Conservation (phyloP, 2,797 vertebrate species). For the Spondyliosoma cantharus region DNA sequence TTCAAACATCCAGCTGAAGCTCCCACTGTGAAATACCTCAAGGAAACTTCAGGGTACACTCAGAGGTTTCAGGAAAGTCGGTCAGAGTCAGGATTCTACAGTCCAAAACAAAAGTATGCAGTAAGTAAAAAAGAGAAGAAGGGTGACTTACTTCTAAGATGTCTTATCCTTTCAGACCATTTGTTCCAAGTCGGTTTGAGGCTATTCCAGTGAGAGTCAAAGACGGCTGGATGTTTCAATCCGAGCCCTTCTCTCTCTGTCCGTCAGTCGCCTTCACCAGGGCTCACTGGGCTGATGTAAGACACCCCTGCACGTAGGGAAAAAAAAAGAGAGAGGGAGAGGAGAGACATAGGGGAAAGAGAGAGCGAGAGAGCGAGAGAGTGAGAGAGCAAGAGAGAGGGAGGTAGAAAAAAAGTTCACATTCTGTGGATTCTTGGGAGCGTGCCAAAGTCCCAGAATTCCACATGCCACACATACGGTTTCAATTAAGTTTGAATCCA, state of each 20-base stretch:
- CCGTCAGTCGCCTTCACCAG: conserved; percentile 65
- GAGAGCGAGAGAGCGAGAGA: conserved; percentile 25
- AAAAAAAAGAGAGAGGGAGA: conserved; percentile 43
- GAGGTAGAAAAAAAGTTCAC: conserved; percentile 66
- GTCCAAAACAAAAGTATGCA: not conserved
- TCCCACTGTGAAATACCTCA: not conserved
- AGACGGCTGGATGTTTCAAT: conserved; percentile 54
- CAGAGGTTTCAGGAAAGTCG: conserved; percentile 14
- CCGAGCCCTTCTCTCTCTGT: conserved; percentile 54
- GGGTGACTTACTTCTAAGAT: conserved; percentile 68
- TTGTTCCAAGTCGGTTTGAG: conserved; percentile 66
- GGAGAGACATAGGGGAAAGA: conserved; percentile 26
- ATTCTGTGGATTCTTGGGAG: conserved; percentile 96
- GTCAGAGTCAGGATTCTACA: not conserved
- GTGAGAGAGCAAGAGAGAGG: conserved; percentile 28
- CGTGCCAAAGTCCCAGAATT: conserved; percentile 94
- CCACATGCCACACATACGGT: conserved; percentile 94
- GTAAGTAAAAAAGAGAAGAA: not conserved
- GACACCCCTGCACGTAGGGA: conserved; percentile 86
- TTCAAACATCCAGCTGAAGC: conserved; percentile 9
- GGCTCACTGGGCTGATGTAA: conserved; percentile 92
- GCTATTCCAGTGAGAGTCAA: conserved; percentile 71
- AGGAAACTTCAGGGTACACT: conserved; percentile 6
- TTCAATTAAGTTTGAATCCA: conserved; percentile 92
- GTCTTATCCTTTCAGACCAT: conserved; percentile 77